Evolutionary conservation across 2,113 vertebrate genomes (phyloP).

Genomic region (Pristiophorus japonicus): DNA sequence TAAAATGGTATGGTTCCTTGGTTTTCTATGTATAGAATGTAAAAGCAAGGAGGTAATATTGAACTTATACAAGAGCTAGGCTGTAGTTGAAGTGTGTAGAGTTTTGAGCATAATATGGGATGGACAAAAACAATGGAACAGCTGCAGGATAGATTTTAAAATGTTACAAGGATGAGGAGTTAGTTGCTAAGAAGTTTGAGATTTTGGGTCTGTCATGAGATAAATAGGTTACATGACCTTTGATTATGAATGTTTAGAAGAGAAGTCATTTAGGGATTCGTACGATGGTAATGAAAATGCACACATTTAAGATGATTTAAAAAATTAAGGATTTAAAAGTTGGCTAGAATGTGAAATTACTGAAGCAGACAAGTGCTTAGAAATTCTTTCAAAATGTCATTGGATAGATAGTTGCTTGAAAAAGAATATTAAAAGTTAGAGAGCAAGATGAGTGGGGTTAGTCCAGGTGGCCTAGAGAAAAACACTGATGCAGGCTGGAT

Average conservation of each 20-base stretch:
- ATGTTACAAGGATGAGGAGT: no score
- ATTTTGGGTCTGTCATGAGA: not conserved
- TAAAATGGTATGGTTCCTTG: no score
- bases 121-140: no score
- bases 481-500: not conserved
- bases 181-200: not conserved
- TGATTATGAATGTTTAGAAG: not conserved
- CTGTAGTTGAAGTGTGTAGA: no score
- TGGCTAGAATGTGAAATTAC: not conserved
- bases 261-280: not conserved
- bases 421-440: not conserved
- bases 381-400: not conserved
- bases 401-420: not conserved
- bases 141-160: no score
- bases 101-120: no score
- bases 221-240: not conserved
- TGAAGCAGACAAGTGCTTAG: not conserved
- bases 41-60: not conserved
- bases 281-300: not conserved
- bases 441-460: not conserved
- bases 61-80: not conserved
- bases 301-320: not conserved
- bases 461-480: no score
- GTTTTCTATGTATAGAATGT: not conserved
- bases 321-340: not conserved